These are phyloP conservation scores for Drosophila parvula DNA, from an alignment of 1,140 invertebrate genomes.

Conservation along the genomic window DNA sequence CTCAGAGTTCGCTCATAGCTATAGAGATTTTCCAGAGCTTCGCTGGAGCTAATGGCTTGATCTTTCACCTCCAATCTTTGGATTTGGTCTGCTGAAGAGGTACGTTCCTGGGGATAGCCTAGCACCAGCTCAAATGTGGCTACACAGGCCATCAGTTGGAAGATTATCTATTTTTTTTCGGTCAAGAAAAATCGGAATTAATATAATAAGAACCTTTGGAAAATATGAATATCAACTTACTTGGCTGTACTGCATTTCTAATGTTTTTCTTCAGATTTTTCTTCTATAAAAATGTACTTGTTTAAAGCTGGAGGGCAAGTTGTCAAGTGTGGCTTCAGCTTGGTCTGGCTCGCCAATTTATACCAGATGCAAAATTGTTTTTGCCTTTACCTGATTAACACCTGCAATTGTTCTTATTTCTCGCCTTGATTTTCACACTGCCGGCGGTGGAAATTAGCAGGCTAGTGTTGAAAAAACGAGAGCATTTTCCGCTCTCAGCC, in stretches of 20 bases:
- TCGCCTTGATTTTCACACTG: constrained; percentile 61
- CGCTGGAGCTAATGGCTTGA: constrained; percentile 4
- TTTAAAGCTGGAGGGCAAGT: constrained; percentile 15
- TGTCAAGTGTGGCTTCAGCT: constrained; percentile 42
- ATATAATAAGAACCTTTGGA: background rate
- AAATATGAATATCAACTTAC: constrained; percentile 18
- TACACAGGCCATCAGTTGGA: constrained; percentile 42
- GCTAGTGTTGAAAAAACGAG: constrained; percentile 45
- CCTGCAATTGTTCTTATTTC: constrained; percentile 66
- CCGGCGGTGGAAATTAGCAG: constrained; percentile 57
- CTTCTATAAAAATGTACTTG: constrained; percentile 13
- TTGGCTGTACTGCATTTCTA: constrained; percentile 41
- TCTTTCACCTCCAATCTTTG: constrained; percentile 26
- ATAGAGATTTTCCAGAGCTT: constrained; percentile 39
- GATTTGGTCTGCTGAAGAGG: constrained; percentile 15
- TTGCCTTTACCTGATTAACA: constrained; percentile 57
- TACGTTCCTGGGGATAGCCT: constrained; percentile 43
- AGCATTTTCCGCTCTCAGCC: constrained; percentile 48
- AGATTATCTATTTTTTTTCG: constrained; percentile 21
- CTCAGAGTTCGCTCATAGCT: constrained; percentile 42
- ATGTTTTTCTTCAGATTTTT: background rate
- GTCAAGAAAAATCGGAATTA: background rate
- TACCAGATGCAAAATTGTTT: constrained; percentile 55
- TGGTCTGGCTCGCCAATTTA: constrained; percentile 46
- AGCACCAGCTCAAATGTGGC: constrained; percentile 11